Base-by-base conservation (phyloP, 2,888 invertebrate genomes). In the Prostheceraeus crozeri region DNA sequence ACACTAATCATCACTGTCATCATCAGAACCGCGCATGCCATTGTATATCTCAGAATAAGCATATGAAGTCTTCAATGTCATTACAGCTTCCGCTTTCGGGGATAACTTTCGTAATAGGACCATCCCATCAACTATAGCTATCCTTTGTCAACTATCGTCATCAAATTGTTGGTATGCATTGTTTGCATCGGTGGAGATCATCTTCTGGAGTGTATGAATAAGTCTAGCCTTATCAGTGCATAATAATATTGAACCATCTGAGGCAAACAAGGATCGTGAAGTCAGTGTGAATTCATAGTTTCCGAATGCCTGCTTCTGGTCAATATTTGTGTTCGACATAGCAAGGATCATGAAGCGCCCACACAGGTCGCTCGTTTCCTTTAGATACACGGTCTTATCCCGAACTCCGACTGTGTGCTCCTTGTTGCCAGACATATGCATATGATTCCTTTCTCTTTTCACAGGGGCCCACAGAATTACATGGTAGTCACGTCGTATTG, bases 401-500 rank as follows among this genome's bases (percentile, higher is more conserved):
- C 57, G 35, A 11, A 60, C 4, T 55, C 52, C 52, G 3, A 57
- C 33, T 36, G 51, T 60, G 51, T 36, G 10, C 23, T 48, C 60
- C 31, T 51, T 60, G 61, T 60, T 60, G 19, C 16, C 59, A 51
- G 53, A 35, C 59, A 61, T 60, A 54, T 53, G 60, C 61, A 53
- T 61, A 30, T 61, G 36, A 33, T 60, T 53, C 27, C 52, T 60
- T 30, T 35, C 57, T 30, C 45, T 61, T 35, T 55, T 60, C 25
- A 62, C 55, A 35, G 62, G 54, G 45, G 54, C 31, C 61, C 61
- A 62, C 14, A 62, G 62, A 48, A 57, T 62, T 36, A 62, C 57
- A 58, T 52, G 33, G 52, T 57, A 60, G 58, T 45, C 58, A 27
- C 61, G 57, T 58, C 55, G 31, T 48, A 59, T 62, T 33, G 63